Percentiles rank a stretch among this genome's conserved stretches.
These are phyloP conservation scores for Yponomeuta sedellus DNA, from an alignment of 2,888 invertebrate genomes.

Conservation along the genomic window DNA sequence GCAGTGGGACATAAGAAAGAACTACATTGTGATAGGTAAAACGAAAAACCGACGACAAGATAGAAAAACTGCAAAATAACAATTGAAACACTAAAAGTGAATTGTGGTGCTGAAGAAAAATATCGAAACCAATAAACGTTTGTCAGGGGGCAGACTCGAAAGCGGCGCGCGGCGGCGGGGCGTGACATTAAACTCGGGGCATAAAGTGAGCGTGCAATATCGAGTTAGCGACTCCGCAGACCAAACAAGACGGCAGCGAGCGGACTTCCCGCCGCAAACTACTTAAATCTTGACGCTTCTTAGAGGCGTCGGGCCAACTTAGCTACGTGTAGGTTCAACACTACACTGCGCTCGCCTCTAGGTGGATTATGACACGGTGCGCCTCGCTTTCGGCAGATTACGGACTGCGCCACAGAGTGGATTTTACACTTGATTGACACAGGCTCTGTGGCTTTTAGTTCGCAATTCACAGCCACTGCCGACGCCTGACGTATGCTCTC, in stretches of 20 bases:
- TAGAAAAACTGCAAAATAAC: conserved; percentile 16
- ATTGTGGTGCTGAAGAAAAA: conserved; percentile 52
- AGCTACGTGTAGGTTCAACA: conserved; percentile 14
- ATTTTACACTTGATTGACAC: conserved; percentile 48
- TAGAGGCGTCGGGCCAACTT: conserved; percentile 33
- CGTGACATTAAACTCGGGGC: conserved; percentile 58
- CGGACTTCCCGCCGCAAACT: conserved; percentile 63
- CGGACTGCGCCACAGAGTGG: conserved; percentile 28
- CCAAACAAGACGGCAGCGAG: conserved; percentile 43
- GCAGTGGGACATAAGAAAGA: too few relatives aligned
- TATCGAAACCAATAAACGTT: conserved; percentile 52
- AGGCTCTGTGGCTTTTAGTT: conserved; percentile 39
- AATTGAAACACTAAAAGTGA: conserved; percentile 38
- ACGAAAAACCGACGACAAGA: neutral
- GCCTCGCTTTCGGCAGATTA: conserved; percentile 16
- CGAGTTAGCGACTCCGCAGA: conserved; percentile 61
- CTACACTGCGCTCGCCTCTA: conserved; percentile 16
- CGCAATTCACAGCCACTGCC: conserved; percentile 23
- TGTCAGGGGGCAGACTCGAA: conserved; percentile 37
- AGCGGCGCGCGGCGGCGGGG: conserved; percentile 38
- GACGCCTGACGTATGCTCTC: neutral
- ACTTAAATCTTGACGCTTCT: conserved; percentile 67
- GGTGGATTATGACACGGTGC: conserved; percentile 11
- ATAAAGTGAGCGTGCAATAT: conserved; percentile 69
- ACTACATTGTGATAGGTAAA: too few relatives aligned